Percentiles rank a stretch among this genome's conserved stretches.
These are phyloP conservation scores for Sinocyclocheilus rhinocerous DNA, from an alignment of 2,113 vertebrate species.

Conservation along the genomic window DNA sequence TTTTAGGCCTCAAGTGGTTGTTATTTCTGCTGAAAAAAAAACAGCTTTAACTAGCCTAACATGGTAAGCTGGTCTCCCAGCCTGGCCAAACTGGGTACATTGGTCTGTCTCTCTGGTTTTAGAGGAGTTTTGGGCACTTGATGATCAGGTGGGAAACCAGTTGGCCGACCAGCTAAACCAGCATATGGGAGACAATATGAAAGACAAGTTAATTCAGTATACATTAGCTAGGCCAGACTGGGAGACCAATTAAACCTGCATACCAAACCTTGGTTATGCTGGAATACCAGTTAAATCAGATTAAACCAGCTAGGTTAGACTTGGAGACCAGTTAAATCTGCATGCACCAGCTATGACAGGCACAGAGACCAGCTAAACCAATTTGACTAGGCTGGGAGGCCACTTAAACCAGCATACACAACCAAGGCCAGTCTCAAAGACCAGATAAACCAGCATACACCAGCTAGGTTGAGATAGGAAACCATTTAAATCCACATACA, in stretches of 20 bases:
- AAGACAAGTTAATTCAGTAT: background rate
- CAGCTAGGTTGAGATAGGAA: background rate
- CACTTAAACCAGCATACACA: background rate
- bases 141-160: background rate
- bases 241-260: background rate
- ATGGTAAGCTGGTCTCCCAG: background rate
- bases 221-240: background rate
- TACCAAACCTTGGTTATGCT: background rate
- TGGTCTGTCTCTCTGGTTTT: background rate
- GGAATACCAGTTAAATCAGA: background rate
- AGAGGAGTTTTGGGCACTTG: background rate
- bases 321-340: background rate
- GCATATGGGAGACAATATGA: background rate
- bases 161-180: background rate
- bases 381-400: background rate
- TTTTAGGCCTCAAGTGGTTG: background rate
- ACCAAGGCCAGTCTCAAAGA: background rate
- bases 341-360: background rate
- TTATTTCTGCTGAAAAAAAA: background rate
- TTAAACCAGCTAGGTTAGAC: background rate
- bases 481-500: background rate
- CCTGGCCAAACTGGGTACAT: background rate
- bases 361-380: background rate
- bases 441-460: background rate
- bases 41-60: background rate